Percentiles rank a stretch among this genome's conserved stretches.
phyloP scores from a whole-genome alignment of 2,888 invertebrate genomes.

The Mactromeris polynyma region DNA sequence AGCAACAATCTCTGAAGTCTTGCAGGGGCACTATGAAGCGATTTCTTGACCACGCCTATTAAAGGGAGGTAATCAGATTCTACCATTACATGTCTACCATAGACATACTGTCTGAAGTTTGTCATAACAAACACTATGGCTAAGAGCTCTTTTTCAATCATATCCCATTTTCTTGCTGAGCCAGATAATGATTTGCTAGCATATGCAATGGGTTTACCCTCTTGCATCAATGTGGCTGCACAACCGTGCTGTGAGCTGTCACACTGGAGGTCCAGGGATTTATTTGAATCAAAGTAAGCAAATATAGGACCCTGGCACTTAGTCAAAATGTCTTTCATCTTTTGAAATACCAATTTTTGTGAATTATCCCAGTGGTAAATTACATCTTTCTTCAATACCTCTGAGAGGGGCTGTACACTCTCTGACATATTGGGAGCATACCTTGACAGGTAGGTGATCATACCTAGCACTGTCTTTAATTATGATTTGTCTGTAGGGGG shows the following conservation, averaged over 20 bases:
- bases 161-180: slow-evolving; percentile 55
- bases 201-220: no score
- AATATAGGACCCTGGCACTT: not conserved
- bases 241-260: no score
- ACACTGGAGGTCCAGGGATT: slow-evolving; percentile 68
- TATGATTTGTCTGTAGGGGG: slow-evolving; percentile 23
- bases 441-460: no score
- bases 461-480: no score
- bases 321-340: slow-evolving; percentile 20
- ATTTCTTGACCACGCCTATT: no score
- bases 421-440: no score
- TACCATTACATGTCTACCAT: not conserved
- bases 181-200: no score
- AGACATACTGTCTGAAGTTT: slow-evolving; percentile 20
- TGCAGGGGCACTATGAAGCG: no score
- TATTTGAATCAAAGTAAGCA: slow-evolving; percentile 30
- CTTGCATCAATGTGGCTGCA: no score
- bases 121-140: slow-evolving; percentile 32
- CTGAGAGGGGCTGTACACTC: not conserved
- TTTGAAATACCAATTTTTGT: slow-evolving; percentile 15
- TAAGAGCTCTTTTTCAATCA: slow-evolving; percentile 13
- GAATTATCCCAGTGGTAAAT: slow-evolving; percentile 6
- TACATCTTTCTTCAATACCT: slow-evolving; percentile 22
- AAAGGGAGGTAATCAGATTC: no score
- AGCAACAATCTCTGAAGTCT: no score